Conservation (phyloP, 2,888 invertebrate genomes). For the Altica lythri region DNA sequence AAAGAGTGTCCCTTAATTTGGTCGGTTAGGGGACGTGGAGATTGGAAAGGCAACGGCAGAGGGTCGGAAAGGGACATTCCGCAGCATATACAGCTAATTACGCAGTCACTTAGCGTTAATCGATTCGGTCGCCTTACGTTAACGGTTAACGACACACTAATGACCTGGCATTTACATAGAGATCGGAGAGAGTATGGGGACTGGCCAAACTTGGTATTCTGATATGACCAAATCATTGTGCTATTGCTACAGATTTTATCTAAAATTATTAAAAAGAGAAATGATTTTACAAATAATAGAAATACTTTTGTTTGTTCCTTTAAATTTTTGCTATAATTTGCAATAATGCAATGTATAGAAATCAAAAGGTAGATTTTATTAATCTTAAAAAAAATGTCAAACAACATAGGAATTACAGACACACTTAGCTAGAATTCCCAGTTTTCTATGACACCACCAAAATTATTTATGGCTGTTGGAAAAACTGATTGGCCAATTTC, state of each 20-base stretch:
- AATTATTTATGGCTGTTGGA: no score
- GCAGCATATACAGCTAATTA: conserved; percentile 58
- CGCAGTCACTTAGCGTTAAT: conserved; percentile 61
- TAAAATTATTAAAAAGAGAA: background rate
- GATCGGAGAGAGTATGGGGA: conserved; percentile 42
- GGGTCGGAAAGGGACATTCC: conserved; percentile 33
- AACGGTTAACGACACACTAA: conserved; percentile 61
- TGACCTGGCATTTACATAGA: conserved; percentile 59
- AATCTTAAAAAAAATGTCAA: no score
- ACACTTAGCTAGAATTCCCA: no score
- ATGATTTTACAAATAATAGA: no score
- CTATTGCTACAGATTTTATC: conserved; percentile 1
- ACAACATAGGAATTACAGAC: no score
- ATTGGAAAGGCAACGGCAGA: conserved; percentile 32
- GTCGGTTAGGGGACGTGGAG: conserved; percentile 40
- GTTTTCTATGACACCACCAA: no score
- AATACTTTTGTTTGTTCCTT: no score
- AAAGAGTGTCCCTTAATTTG: conserved; percentile 51
- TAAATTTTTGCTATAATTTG: no score
- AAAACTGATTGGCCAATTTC: no score
- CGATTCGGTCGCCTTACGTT: conserved; percentile 60
- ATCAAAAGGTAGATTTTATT: no score
- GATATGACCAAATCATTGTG: background rate
- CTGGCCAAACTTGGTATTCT: background rate
- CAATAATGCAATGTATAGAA: no score